Percentiles rank a stretch among this genome's conserved stretches.
These are phyloP conservation scores for Rhynchophorus ferrugineus DNA, from an alignment of 1,140 invertebrate genomes.

Conservation along the genomic window DNA sequence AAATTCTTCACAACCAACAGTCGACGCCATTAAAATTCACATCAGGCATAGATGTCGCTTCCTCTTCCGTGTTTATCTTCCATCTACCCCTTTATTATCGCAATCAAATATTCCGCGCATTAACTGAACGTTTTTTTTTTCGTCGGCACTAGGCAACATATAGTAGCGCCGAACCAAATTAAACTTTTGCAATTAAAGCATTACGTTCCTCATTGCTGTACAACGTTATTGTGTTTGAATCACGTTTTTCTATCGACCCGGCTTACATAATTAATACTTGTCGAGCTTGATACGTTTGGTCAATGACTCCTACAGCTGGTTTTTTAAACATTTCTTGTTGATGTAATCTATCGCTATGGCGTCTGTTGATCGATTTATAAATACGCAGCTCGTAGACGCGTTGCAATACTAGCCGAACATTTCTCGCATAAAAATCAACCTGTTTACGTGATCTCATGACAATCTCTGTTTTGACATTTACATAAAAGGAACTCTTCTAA, in stretches of 20 bases:
- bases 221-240: background rate
- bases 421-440: too few species aligned
- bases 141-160: too few species aligned
- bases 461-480: too few species aligned
- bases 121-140: background rate
- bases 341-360: too few species aligned
- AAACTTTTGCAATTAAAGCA: background rate
- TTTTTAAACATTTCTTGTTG: too few species aligned
- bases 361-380: too few species aligned
- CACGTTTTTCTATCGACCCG: background rate
- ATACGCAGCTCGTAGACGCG: too few species aligned
- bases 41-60: background rate
- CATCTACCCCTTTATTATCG: background rate
- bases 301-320: background rate
- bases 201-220: background rate
- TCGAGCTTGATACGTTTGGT: background rate
- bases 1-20: too few species aligned
- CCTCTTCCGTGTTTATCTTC: background rate
- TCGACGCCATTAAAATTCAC: background rate
- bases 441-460: too few species aligned
- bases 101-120: background rate
- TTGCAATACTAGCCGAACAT: too few species aligned
- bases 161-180: constrained; percentile 1
- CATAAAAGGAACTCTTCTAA: too few species aligned
- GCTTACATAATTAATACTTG: background rate